These are phyloP conservation scores for Nesogale talazaci DNA, from an alignment of 2,113 vertebrate genomes.

Conservation along the genomic window DNA sequence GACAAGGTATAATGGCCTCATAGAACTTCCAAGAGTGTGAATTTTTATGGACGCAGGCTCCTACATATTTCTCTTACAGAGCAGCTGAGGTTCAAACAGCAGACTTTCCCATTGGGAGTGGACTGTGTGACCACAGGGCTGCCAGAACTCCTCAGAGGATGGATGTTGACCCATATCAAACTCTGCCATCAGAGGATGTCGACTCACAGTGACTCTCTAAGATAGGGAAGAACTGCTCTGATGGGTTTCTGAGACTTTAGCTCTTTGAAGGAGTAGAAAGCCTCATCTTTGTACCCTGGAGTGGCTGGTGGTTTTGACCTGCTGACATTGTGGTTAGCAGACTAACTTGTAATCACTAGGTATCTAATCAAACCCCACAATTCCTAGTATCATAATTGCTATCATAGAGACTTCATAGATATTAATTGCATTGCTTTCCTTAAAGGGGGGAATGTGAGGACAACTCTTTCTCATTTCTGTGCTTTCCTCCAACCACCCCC, in stretches of 20 bases:
- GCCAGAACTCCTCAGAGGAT: not conserved
- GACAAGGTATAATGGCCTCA: not conserved
- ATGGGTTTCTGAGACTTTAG: too few species aligned
- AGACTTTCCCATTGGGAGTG: not conserved
- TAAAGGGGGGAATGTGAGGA: not conserved
- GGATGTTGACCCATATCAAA: not conserved
- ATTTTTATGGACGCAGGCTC: not conserved
- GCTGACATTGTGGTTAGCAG: too few species aligned
- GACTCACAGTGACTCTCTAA: too few species aligned
- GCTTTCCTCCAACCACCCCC: not conserved
- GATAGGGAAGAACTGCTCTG: too few species aligned
- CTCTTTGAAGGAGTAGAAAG: too few species aligned
- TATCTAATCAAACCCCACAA: not conserved
- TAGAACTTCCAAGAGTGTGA: not conserved
- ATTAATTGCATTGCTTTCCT: not conserved
- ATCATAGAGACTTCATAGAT: not conserved
- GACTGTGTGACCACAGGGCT: not conserved
- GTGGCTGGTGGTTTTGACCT: too few species aligned
- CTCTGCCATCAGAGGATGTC: too few species aligned
- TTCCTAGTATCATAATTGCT: not conserved
- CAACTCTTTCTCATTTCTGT: not conserved
- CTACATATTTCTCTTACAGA: not conserved
- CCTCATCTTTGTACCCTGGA: too few species aligned
- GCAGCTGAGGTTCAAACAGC: not conserved
- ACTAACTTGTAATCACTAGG: not conserved